phyloP scores from a whole-genome alignment of 2,797 vertebrate genomes.

The Betta splendens region DNA sequence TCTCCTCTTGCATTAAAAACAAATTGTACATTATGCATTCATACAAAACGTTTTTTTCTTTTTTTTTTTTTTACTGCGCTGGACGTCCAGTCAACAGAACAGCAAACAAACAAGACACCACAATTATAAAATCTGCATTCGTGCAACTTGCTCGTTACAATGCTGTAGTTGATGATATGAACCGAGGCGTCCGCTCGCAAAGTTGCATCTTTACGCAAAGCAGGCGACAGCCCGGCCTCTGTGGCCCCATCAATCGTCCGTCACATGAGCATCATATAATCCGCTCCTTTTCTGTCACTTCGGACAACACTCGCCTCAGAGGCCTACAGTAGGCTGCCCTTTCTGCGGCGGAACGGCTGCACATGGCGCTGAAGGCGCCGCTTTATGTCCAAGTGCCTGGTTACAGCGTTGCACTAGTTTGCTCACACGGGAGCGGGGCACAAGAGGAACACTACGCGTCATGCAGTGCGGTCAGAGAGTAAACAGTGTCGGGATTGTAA shows the following conservation, averaged over 20 bases:
- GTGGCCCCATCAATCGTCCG: constrained; percentile 34
- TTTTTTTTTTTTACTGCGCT: background rate
- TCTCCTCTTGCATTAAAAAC: background rate
- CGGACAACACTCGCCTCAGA: constrained; percentile 46
- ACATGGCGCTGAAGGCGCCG: constrained; percentile 75
- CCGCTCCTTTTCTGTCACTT: constrained; percentile 51
- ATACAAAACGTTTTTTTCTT: no score
- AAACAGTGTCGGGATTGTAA: constrained; percentile 86
- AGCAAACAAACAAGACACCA: background rate
- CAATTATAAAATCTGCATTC: no score
- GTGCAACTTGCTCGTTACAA: constrained; percentile 4
- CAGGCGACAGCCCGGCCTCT: constrained; percentile 22
- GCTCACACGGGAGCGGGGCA: constrained; percentile 69
- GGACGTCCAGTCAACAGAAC: background rate
- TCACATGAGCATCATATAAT: constrained; percentile 52
- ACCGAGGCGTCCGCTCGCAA: background rate
- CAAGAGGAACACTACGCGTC: constrained; percentile 79
- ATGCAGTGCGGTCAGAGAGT: constrained; percentile 82
- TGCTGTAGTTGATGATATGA: background rate
- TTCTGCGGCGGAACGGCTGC: constrained; percentile 61
- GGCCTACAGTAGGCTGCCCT: constrained; percentile 59
- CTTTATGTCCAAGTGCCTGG: constrained; percentile 92
- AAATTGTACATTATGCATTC: background rate
- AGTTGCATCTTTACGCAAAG: background rate
- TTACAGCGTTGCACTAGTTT: constrained; percentile 85